Evolutionary conservation across 2,797 vertebrate species (phyloP), one percentile per base, ranked within the genome.

Genomic region (Hylomyscus alleni): DNA sequence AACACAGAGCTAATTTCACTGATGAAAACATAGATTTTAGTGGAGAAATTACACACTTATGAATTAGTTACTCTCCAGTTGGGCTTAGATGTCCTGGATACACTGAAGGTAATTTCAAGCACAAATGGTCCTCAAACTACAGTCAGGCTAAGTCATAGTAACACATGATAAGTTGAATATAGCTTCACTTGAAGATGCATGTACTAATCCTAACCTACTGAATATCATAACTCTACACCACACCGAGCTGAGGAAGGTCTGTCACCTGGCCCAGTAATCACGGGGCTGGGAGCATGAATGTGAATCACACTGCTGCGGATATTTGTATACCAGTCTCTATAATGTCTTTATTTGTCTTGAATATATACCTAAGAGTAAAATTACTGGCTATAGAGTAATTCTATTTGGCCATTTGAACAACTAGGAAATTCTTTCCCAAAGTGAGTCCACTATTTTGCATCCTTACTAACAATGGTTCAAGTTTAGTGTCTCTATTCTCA

Each of bases 11-110:
- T 84, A 31, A 62, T 56, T 92, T 80, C 54, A 50, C 52, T 62
- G 40, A 60, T 40, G 24, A 82, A 77, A 89, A 76, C n/a, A 20
- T 72, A 72, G n/a, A 6, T 82, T 86, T 95, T 86, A 81, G n/a
- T 44, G 1, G n/a, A 47, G 40, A 75, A 56, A 86, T 94, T 47
- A 47, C 14, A 54, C 9, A 1, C 50, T 31, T 60, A 34, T 24
- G 37, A 80, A 40, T 6, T 54, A 75, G 40, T 44, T 62, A 22
- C 52, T n/a, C 0, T 54, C 37, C 20, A 50, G 1, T 58, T 76
- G 26, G 72, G 31, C 69, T 50, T 34, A 26, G 67, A 34, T 69
- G 8, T 17, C 56, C 13, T 84, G 34, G 4, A 8, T 37, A 40
- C 12, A 26, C 3, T 20, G 78, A 8, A 3, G 1, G 22, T 6